Percentiles rank a stretch among this genome's conserved stretches.
Conservation (phyloP, 2,888 invertebrate species). For the Ganaspis brasiliensis region DNA sequence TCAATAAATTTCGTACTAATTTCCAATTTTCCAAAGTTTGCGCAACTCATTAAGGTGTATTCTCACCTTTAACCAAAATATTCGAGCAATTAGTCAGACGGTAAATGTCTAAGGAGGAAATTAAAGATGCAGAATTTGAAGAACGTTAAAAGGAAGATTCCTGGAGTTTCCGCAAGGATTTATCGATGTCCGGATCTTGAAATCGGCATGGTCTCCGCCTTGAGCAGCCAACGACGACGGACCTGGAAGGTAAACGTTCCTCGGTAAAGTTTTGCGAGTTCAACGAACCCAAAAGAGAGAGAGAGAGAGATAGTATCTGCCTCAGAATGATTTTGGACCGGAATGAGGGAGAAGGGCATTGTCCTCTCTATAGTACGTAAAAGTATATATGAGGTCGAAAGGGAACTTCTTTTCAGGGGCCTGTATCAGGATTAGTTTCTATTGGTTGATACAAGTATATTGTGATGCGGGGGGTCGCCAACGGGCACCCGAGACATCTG, state of each 20-base stretch:
- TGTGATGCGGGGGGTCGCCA: slow-evolving; percentile 21
- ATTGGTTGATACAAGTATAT: slow-evolving; percentile 23
- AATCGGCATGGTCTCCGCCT: slow-evolving; percentile 12
- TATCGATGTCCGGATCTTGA: slow-evolving; percentile 31
- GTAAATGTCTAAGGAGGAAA: not conserved
- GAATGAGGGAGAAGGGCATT: slow-evolving; percentile 27
- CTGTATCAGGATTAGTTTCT: slow-evolving; percentile 35
- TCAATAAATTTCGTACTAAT: too few species aligned
- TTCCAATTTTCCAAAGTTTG: too few species aligned
- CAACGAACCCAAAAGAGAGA: not conserved
- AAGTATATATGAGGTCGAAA: not conserved
- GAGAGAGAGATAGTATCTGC: slow-evolving; percentile 3
- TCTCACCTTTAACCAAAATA: too few species aligned
- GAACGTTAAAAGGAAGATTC: slow-evolving; percentile 21
- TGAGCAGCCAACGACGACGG: not conserved
- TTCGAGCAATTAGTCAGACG: not conserved
- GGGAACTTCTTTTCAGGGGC: slow-evolving; percentile 35
- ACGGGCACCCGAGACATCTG: slow-evolving; percentile 27
- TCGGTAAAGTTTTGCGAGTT: slow-evolving; percentile 39
- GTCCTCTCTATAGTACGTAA: slow-evolving; percentile 11
- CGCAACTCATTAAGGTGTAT: too few species aligned
- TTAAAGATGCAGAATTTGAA: slow-evolving; percentile 39
- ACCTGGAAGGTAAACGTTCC: slow-evolving; percentile 34
- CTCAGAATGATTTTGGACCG: slow-evolving; percentile 38
- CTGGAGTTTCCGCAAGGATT: slow-evolving; percentile 17